Evolutionary conservation across 92 coral and sea anemone species (phyloP).

Genomic region (Palythoa grandiflora): DNA sequence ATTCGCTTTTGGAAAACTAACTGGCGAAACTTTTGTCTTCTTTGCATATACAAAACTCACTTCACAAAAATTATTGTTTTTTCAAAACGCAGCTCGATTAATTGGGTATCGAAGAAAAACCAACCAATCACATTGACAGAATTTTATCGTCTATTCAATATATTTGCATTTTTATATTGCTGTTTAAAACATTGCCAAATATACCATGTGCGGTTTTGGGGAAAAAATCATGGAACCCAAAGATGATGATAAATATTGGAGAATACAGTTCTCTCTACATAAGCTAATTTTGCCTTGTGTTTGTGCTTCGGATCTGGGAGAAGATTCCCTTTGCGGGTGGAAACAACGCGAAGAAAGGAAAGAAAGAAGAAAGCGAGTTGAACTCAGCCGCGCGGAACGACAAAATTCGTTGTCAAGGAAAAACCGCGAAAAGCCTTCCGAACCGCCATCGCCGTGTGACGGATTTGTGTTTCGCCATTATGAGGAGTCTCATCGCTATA

Average conservation of each 20-base stretch:
- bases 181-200: slow-evolving; percentile 12
- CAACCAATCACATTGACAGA: slow-evolving; percentile 14
- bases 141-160: not conserved
- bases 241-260: slow-evolving; percentile 29
- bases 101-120: slow-evolving; percentile 3
- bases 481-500: slow-evolving; percentile 77
- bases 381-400: slow-evolving; percentile 59
- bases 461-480: slow-evolving; percentile 93
- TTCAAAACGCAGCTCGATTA: not conserved
- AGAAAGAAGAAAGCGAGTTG: slow-evolving; percentile 51
- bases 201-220: slow-evolving; percentile 17
- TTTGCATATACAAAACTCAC: not conserved
- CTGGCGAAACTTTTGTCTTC: too few relatives aligned
- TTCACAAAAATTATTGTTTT: not conserved
- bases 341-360: slow-evolving; percentile 57
- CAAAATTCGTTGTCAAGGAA: slow-evolving; percentile 83
- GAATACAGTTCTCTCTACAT: slow-evolving; percentile 48
- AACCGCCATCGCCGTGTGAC: slow-evolving; percentile 56
- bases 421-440: slow-evolving; percentile 45
- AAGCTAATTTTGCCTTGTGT: slow-evolving; percentile 67
- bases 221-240: slow-evolving; percentile 14
- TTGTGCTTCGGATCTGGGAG: slow-evolving; percentile 59
- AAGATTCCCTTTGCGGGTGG: slow-evolving; percentile 74
- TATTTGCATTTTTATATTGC: slow-evolving; percentile 29
- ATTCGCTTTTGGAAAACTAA: too few relatives aligned